Base-by-base conservation (phyloP, 2,797 vertebrate genomes). In the Phataginus tricuspis region DNA sequence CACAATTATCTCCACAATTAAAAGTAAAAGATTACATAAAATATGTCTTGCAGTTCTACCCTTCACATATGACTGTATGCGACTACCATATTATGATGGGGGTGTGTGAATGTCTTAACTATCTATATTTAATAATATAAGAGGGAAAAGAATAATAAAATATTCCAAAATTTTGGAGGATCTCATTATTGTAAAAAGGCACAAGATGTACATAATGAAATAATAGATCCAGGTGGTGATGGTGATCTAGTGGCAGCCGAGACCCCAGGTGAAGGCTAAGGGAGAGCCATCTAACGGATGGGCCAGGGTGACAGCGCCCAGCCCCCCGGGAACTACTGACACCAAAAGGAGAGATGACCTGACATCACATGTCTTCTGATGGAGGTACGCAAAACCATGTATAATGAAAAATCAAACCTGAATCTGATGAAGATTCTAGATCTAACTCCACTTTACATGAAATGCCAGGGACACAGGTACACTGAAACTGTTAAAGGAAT, bases 151-250 rank as follows among this genome's bases (percentile, higher is more conserved):
- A 86, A 80, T n/a, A 86, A 79, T 63, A 34, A 63, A 90, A 71
- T 86, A 82, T 42, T 66, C 79, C 51, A 83, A 87, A 95, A 69
- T 57, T 86, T 86, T 89, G 74, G 53, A 86, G 69, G 59, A 31
- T 51, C 13, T 64, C 45, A 45, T 45, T 57, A 75, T 59, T 85
- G 23, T 89, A 77, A 88, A 88, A 75, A 80, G 68, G 84, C 29
- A 83, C 15, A 80, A 89, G 55, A 83, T 51, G 55, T 64, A 10
- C 15, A 27, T 23, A 64, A 57, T 77, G 69, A 90, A 80, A 86
- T 84, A 51, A 95, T 37, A 18, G 55, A 31, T 74, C 29, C 34
- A 77, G 29, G 49, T 16, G 39, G 23, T 64, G 49, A 63, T 69
- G 31, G 39, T n/a, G n/a, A n/a, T n/a, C n/a, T 64, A n/a, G 13